Base-by-base conservation (phyloP, 2,797 vertebrate species). In the Pteronotus mesoamericanus region DNA sequence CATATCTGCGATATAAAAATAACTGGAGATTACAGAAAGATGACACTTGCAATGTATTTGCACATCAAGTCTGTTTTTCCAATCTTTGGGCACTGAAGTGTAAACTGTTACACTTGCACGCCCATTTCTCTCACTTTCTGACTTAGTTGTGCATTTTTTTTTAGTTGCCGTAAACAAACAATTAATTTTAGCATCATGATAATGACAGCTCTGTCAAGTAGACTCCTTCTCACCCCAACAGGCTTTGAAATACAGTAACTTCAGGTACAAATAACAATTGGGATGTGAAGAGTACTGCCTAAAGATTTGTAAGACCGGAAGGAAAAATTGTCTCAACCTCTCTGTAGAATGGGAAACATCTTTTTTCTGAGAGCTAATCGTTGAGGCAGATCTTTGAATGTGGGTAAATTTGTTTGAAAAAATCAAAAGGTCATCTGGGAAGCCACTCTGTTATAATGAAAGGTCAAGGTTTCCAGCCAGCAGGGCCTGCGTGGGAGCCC, bases 131-230 rank as follows among this genome's bases (percentile, higher is more conserved):
- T 74, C 24, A 53, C 34, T 74, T 74, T 90, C 42, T 74, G 84
- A 44, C 39, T 80, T 79, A 26, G 34, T 53, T 32, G 24, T 24
- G 42, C 29, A 11, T 69, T 22, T 57, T 55, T 34, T 48, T 53
- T 2, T 15, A 53, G 9, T 26, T 85, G 39, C 24, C 86, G 24
- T 95, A 55, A 79, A 72, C 90, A 42, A 72, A 51, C 18, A 48
- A 61, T 94, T 94, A 68, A 86, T 95, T 93, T 96, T 78, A 87
- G 69, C 53, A 69, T 26, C n/a, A 24, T 34, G 42, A 15, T 86
- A 91, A 84, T 18, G 68, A 72, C 10, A 22, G 32, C 16, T 78
- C 59, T 69, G 32, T 77, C 88, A 92, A 77, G 64, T 2, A 69
- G 51, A 61, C 46, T 72, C n/a, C 46, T 12, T 92, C 53, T 64